phyloP scores from a whole-genome alignment of 2,888 invertebrate species.

The Idaea biselata region DNA sequence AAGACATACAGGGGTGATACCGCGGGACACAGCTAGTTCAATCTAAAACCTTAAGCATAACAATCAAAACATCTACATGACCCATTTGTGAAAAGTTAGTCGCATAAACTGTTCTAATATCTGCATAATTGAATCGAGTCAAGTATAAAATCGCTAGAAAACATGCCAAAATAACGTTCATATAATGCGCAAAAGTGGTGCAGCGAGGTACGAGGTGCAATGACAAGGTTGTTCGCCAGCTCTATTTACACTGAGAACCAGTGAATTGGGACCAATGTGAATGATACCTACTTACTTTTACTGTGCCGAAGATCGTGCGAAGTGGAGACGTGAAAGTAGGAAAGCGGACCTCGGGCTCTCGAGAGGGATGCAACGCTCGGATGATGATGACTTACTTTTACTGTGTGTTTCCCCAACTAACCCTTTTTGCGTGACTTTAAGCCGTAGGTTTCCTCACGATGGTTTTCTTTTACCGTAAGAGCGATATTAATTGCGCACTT shows the following conservation, averaged over 20 bases:
- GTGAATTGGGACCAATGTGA: neutral
- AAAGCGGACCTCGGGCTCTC: no score
- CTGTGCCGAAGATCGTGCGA: no score
- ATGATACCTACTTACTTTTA: neutral
- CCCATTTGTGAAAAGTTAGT: neutral
- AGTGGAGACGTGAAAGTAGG: no score
- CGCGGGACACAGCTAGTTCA: neutral
- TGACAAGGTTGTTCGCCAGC: slow-evolving; percentile 13
- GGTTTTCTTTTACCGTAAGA: no score
- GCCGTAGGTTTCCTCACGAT: no score
- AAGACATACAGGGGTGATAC: no score
- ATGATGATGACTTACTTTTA: no score
- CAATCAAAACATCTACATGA: neutral
- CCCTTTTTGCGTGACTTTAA: no score
- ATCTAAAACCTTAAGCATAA: neutral
- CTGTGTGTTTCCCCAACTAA: no score
- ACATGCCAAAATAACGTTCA: slow-evolving; percentile 16
- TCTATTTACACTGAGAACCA: neutral
- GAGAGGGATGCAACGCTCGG: no score
- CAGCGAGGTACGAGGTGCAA: slow-evolving; percentile 12
- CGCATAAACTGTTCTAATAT: slow-evolving; percentile 8
- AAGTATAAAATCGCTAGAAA: slow-evolving; percentile 16
- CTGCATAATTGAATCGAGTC: slow-evolving; percentile 24
- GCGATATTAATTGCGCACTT: no score
- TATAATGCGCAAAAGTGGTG: slow-evolving; percentile 3